Conservation (phyloP, 2,888 invertebrate genomes). For the Gandaritis pyraliata region DNA sequence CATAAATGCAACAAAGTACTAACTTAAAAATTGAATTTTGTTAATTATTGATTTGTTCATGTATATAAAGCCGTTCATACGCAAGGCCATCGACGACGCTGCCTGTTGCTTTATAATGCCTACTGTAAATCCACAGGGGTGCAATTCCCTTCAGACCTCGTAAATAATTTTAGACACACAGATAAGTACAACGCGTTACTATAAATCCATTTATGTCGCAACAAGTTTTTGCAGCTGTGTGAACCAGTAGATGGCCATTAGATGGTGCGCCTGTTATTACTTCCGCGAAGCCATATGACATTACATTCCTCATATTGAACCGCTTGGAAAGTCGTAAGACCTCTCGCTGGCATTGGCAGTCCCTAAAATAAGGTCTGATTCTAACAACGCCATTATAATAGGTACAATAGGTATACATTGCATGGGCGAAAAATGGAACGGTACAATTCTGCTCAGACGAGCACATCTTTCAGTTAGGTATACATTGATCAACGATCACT, state of each 20-base stretch:
- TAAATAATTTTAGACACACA: background rate
- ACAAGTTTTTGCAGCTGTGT: constrained; percentile 25
- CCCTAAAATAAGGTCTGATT: background rate
- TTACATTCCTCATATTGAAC: constrained; percentile 18
- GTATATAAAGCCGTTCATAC: no score
- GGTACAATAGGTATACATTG: no score
- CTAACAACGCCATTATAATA: no score
- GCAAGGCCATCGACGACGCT: background rate
- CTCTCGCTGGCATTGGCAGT: constrained; percentile 12
- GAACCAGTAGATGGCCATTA: constrained; percentile 25
- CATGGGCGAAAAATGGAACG: no score
- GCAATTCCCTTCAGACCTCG: background rate
- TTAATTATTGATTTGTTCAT: no score
- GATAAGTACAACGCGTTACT: no score
- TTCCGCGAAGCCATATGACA: constrained; percentile 29
- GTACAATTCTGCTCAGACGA: no score
- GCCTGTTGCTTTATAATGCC: background rate
- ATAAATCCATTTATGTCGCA: no score
- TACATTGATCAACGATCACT: no score
- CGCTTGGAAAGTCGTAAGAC: constrained; percentile 14
- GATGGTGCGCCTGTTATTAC: constrained; percentile 27
- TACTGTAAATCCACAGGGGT: background rate
- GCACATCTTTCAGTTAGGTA: no score
- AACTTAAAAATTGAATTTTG: no score
- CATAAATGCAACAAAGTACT: no score